phyloP scores from a whole-genome alignment of 2,888 invertebrate species.

The Mesoligia furuncula region DNA sequence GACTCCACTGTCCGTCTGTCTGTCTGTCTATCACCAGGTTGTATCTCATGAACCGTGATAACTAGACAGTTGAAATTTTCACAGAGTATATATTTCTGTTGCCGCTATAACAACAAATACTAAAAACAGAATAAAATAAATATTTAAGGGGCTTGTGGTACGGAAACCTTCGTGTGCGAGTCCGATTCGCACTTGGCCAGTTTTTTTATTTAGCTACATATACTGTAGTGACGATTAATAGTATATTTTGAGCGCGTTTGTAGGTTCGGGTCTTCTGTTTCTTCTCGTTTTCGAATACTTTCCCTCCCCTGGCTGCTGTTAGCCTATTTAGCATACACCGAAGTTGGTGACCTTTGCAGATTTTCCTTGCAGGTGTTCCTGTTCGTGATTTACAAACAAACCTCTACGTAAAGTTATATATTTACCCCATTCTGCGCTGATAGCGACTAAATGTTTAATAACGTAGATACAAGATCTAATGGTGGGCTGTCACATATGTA shows the following conservation, averaged over 20 bases:
- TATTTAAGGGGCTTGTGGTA: no score
- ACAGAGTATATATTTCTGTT: no score
- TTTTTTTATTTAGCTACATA: neutral
- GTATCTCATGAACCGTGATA: no score
- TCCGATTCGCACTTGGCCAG: no score
- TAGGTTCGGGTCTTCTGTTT: slow-evolving; percentile 5
- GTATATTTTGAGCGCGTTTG: neutral
- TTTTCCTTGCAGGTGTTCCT: slow-evolving; percentile 48
- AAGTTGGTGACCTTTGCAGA: slow-evolving; percentile 59
- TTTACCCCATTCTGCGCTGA: slow-evolving; percentile 5
- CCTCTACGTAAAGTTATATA: slow-evolving; percentile 28
- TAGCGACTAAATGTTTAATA: slow-evolving; percentile 8
- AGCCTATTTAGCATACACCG: slow-evolving; percentile 44
- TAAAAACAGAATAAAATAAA: no score
- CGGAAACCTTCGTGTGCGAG: no score
- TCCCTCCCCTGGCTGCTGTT: neutral
- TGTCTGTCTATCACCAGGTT: no score
- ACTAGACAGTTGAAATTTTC: no score
- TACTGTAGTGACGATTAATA: neutral
- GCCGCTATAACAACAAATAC: no score
- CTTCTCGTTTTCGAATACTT: neutral
- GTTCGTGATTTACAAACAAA: slow-evolving; percentile 47
- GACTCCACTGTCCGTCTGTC: no score
- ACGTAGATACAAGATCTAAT: slow-evolving; percentile 8
- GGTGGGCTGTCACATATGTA: neutral